Base-by-base conservation (phyloP, 2,113 vertebrate genomes). In the Strigops habroptila region DNA sequence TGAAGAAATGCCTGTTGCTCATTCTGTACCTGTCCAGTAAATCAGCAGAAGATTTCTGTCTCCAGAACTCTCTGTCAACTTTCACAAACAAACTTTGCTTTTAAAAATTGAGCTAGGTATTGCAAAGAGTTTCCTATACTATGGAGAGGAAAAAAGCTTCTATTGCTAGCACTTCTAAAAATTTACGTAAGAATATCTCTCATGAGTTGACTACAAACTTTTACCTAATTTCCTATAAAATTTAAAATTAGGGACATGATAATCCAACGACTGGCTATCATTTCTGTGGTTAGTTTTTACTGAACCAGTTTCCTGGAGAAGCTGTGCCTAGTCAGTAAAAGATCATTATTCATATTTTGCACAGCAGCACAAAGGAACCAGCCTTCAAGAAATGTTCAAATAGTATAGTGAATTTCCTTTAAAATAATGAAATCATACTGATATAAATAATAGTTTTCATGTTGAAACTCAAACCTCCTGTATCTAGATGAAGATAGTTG, bases 191-290 rank as follows among this genome's bases (percentile, higher is more conserved):
- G 8, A 94, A 33, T 78, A 10, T 55, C 21, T 75, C 76, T 73
- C 31, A 81, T 28, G 25, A 86, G 5, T 59, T 57, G 14, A 86
- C 27, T n/a, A 27, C 39, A 74, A 18, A 41, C 9, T 70, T 27
- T n/a, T 87, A 55, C 23, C 31, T 87, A 60, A 75, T 91, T 92
- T 92, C 70, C 62, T 69, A 71, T 41, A 82, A 95, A 93, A 91
- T 88, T 93, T 90, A 92, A 87, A 82, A 49, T 73, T 92, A 74
- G 28, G 12, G 59, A 55, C 18, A 51, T 62, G 63, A 89, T 53
- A 96, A 90, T 79, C 15, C 67, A 73, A 51, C 69, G 15, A 86
- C 82, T 88, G 67, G 44, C 7, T 91, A 31, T 85, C 64, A 62
- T 77, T 71, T 44, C 21, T 63, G 12, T n/a, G 51, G 70, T 63